Conservation (phyloP, 2,888 invertebrate genomes). For the Conchocele bisecta region DNA sequence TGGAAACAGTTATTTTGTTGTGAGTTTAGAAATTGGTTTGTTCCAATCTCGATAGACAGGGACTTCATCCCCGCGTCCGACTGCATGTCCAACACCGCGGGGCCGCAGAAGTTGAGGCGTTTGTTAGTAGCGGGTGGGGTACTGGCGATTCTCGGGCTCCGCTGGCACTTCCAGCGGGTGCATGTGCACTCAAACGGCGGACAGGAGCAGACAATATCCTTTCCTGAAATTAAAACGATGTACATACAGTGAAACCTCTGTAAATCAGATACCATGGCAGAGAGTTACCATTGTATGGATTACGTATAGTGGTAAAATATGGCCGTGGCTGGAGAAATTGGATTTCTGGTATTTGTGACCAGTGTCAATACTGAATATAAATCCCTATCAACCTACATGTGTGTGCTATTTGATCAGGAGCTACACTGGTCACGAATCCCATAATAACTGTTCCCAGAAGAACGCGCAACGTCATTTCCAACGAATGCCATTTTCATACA, state of each 20-base stretch:
- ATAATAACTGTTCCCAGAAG: no score
- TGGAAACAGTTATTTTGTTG: constrained; percentile 1
- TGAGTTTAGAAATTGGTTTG: constrained; percentile 44
- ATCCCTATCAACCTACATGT: no score
- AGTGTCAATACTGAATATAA: no score
- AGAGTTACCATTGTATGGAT: no score
- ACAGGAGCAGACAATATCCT: constrained; percentile 76
- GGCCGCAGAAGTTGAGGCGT: constrained; percentile 47
- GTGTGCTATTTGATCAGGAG: no score
- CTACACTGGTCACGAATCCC: no score
- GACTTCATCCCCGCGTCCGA: constrained; percentile 55
- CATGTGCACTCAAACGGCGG: constrained; percentile 78
- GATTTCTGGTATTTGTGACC: no score
- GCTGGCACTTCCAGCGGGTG: constrained; percentile 47
- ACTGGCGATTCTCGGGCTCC: constrained; percentile 55
- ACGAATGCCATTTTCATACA: neutral
- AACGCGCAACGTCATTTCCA: no score
- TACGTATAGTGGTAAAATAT: no score
- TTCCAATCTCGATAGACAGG: constrained; percentile 54
- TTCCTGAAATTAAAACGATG: constrained; percentile 54
- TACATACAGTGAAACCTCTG: neutral
- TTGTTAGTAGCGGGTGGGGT: constrained; percentile 53
- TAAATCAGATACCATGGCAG: neutral
- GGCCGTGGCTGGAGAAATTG: no score
- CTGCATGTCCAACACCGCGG: constrained; percentile 50